Evolutionary conservation across 2,888 invertebrate species (phyloP), one percentile per base, ranked within the genome.

Genomic region (Drosophila mercatorum): DNA sequence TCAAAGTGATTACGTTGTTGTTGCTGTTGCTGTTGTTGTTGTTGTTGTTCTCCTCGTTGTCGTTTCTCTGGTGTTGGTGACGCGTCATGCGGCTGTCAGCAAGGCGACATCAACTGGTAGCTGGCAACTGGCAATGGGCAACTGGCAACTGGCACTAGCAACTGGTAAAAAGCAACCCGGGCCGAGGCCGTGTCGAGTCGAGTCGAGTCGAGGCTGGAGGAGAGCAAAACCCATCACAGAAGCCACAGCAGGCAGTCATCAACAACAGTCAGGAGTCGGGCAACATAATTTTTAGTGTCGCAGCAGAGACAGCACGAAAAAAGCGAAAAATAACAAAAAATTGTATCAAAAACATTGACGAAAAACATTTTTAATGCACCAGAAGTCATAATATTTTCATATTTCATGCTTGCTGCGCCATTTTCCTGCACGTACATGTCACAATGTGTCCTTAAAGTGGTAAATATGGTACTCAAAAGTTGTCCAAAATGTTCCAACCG

Each of bases 351-450:
- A 72, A 64, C 49, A 68, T 52, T 59, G 60, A 58, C 61, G 64
- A 63, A 78, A 70, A 81, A 65, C 75, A 68, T 78, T 78, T 82
- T 87, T 70, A 70, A 78, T 83, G 87, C 84, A 87, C 72, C 87
- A 83, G 69, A 83, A 87, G 82, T 82, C 87, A 87, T 84, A 81
- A 83, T 81, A 78, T 81, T 87, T 87, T 72, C 81, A 82, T 81
- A 78, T 83, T 81, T 82, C 71, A 87, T 63, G 81, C 68, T 69
- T 62, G 67, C 36, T 63, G 56, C 71, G 43, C 44, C 67, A 53
- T 40, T 53, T 73, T 58, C 26, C 68, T 55, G 68, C 68, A 62
- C 78, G 73, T 66, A 60, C 78, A 67, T 55, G 63, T 72, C 78
- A 56, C 68, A 67, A 65, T 69, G 78, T 78, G 65, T 69, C 74